phyloP scores from a whole-genome alignment of 1,140 invertebrate genomes.

The Parasteatoda tepidariorum region DNA sequence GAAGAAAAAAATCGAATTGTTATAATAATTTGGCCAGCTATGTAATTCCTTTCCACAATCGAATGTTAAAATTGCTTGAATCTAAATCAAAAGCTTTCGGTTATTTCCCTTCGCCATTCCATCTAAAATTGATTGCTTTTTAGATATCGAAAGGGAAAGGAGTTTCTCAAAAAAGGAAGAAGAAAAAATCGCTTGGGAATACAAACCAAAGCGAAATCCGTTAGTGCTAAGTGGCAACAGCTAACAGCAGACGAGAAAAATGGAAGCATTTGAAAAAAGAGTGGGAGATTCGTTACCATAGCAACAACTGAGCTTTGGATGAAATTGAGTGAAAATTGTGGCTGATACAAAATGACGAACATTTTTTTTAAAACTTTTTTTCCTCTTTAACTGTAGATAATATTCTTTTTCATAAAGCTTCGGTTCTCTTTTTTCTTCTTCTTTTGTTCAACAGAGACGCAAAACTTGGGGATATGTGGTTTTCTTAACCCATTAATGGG shows the following conservation, averaged over 20 bases:
- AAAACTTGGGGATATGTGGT: too few species aligned
- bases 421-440: not conserved
- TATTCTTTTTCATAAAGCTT: not conserved
- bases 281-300: constrained; percentile 9
- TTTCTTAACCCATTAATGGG: too few species aligned
- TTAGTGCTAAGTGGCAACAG: constrained; percentile 56
- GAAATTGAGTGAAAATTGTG: constrained; percentile 60
- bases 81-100: too few species aligned
- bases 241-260: constrained; percentile 16
- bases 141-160: too few species aligned
- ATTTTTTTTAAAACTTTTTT: not conserved
- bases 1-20: too few species aligned
- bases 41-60: too few species aligned
- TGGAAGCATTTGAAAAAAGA: not conserved
- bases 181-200: constrained; percentile 41
- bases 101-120: too few species aligned
- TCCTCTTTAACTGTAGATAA: not conserved
- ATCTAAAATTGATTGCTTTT: not conserved
- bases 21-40: too few species aligned
- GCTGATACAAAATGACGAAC: constrained; percentile 28
- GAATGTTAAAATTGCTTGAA: too few species aligned
- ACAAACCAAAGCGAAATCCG: constrained; percentile 54
- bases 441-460: too few species aligned
- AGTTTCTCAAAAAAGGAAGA: too few species aligned
- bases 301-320: constrained; percentile 23